These are phyloP conservation scores for Laspeyria flexula DNA, from an alignment of 2,888 invertebrate species.

Conservation along the genomic window DNA sequence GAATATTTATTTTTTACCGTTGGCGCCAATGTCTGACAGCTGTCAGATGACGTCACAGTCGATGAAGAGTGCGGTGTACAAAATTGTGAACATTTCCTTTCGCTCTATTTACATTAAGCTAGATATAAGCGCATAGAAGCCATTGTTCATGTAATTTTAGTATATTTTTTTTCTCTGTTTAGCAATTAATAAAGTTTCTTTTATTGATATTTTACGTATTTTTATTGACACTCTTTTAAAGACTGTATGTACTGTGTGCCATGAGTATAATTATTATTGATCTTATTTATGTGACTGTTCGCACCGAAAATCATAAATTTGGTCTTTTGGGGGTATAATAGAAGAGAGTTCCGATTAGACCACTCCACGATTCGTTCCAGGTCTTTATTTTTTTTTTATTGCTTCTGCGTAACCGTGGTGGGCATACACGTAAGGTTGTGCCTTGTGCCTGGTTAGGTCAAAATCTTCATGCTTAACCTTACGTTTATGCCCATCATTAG, in stretches of 20 bases:
- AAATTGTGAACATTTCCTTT: slow-evolving; percentile 40
- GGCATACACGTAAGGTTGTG: too few relatives aligned
- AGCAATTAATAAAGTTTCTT: slow-evolving; percentile 78
- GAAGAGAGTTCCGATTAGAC: too few relatives aligned
- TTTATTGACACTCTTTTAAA: slow-evolving; percentile 19
- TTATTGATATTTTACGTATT: slow-evolving; percentile 61
- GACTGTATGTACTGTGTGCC: background rate
- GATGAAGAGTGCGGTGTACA: slow-evolving; percentile 37
- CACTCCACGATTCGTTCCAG: too few relatives aligned
- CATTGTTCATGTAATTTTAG: slow-evolving; percentile 77
- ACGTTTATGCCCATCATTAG: too few relatives aligned
- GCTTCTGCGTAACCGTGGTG: too few relatives aligned
- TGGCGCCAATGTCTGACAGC: background rate
- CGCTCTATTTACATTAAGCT: slow-evolving; percentile 49
- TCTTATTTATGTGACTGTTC: too few relatives aligned
- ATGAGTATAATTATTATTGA: too few relatives aligned
- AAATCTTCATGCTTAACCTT: too few relatives aligned
- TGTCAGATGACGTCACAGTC: slow-evolving; percentile 14
- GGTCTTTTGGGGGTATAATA: too few relatives aligned
- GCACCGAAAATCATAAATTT: too few relatives aligned
- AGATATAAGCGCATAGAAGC: slow-evolving; percentile 69
- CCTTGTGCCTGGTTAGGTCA: too few relatives aligned
- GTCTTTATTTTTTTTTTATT: too few relatives aligned
- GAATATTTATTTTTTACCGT: background rate
- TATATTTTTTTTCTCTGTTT: slow-evolving; percentile 74